phyloP scores from a whole-genome alignment of 2,797 vertebrate genomes.

The Masticophis lateralis region DNA sequence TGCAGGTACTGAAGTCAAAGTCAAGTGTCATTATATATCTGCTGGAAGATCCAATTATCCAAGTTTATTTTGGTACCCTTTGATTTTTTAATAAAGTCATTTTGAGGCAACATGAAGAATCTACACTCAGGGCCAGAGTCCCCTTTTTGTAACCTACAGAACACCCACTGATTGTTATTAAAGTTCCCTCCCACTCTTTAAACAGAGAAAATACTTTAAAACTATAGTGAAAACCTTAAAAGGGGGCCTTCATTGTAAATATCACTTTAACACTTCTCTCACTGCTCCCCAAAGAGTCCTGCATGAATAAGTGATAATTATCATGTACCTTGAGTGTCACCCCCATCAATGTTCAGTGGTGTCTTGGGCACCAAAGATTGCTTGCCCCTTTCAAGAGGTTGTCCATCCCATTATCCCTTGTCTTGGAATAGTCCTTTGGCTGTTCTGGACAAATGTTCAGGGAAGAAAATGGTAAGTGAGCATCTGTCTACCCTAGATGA shows the following conservation, averaged over 20 bases:
- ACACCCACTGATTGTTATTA: not conserved
- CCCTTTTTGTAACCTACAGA: not conserved
- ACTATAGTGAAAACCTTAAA: not conserved
- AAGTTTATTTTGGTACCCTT: not conserved
- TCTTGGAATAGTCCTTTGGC: not conserved
- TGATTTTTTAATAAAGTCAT: not conserved
- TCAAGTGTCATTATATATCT: not conserved
- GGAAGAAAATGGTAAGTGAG: too few relatives aligned
- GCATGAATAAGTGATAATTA: not conserved
- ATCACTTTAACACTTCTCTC: not conserved
- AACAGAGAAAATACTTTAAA: not conserved
- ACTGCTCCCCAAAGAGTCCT: not conserved
- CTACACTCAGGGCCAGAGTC: not conserved
- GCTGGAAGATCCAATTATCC: not conserved
- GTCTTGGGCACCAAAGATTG: not conserved
- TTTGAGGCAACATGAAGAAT: not conserved
- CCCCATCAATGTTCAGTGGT: not conserved
- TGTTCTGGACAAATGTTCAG: not conserved
- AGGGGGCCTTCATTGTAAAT: not conserved
- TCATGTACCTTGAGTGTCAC: not conserved
- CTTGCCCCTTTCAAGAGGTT: not conserved
- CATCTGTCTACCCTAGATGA: too few relatives aligned
- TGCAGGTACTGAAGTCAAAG: not conserved
- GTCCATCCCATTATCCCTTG: not conserved
- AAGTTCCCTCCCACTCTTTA: not conserved